Base-by-base conservation (phyloP, 2,113 vertebrate species). In the Gymnobelideus leadbeateri region DNA sequence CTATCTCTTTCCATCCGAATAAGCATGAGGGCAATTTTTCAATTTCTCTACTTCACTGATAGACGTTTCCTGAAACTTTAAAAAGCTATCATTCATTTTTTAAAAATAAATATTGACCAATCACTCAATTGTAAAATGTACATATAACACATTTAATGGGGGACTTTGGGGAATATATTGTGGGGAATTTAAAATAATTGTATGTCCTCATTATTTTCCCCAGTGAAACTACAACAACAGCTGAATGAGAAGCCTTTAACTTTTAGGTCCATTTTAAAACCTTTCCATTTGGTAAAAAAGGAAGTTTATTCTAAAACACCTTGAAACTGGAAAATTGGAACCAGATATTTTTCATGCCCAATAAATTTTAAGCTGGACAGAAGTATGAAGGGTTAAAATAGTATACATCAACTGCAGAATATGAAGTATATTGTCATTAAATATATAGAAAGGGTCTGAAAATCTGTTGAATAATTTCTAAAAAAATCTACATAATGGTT, bases 1-100 rank as follows among this genome's bases (percentile, higher is more conserved):
- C 95, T 95, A 21, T 97, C 57, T 94, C 52, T 97, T 98, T 97
- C 97, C 95, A 95, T 97, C 94, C 96, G 93, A 96, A 97, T 97
- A 92, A 98, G 94, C 92, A 84, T 94, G 89, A 91, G 93, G 95
- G n/a, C 31, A 91, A 23, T 90, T 97, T 91, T 57, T 97, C 16
- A 89, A 51, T 91, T 96, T 97, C 94, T 98, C 91, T 46, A 77
- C 53, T 92, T n/a, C 37, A 89, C 3, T 93, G 28, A 92, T 57
- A 47, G 14, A 95, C 91, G 61, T 84, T 49, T 91, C 26, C 53
- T 53, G 51, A 91, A 95, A 94, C 89, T 8, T 92, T 11, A 31
- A 28, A 94, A 91, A 93, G 14, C 3, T 31, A 51, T 31, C 92
- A 10, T 54, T 37, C 52, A 46, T 10, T 26, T 51, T 19, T 92